Evolutionary conservation across 2,113 vertebrate genomes (phyloP), one percentile per base, ranked within the genome.

Genomic region (Rhinolophus sinicus): DNA sequence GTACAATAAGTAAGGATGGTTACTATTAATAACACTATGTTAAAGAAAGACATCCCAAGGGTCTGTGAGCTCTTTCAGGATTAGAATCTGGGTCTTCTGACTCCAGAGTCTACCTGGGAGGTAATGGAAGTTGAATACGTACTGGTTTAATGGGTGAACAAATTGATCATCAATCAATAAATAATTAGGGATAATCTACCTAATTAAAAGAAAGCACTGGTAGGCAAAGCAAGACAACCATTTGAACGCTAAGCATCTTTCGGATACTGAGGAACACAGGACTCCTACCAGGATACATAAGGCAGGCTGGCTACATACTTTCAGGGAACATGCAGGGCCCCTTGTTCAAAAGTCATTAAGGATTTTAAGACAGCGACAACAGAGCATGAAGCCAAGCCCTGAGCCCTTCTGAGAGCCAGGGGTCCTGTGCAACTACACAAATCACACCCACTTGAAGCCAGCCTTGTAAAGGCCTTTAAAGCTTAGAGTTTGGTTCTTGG

Each of bases 141-240:
- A 38, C 47, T 52, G 52, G 47, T 35, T 84, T 70, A 84, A 60
- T 30, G 80, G 92, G 54, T 56, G 8, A 81, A 73, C 30, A 83
- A 84, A 58, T 80, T 64, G 6, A 38, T 83, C 75, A 70, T 19
- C 56, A 38, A 40, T 90, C 12, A 5, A 67, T 54, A 22, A 86
- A 70, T 24, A 93, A 82, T 92, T 56, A 76, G 13, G n/a, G 62
- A 60, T 82, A 35, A 76, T 28, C 12, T 70, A 5, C 28, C 21
- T 80, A 75, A 83, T 77, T 82, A 64, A 93, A 85, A 91, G 54
- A 94, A 89, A 93, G 15, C 19, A n/a, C 16, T 38, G 4, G 19
- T 40, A 72, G 50, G 11, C 69, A 85, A 85, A 92, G 13, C 26
- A 80, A 94, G 24, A 21, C 11, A 44, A n/a, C 24, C 16, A 64